phyloP scores from a whole-genome alignment of 1,140 invertebrate species.

The Vanessa tameamea region DNA sequence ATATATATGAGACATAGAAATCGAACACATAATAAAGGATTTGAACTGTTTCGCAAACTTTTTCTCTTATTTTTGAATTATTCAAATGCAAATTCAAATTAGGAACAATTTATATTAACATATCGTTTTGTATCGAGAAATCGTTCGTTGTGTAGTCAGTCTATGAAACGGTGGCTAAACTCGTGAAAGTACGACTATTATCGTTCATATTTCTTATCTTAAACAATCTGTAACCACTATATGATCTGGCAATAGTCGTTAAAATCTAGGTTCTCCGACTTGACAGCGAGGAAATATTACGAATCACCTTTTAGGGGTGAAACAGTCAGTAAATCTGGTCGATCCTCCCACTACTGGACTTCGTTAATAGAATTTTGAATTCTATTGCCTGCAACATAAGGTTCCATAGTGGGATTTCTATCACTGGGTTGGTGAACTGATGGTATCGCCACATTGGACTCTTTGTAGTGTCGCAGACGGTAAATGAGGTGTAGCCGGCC shows the following conservation, averaged over 20 bases:
- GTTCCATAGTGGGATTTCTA: neutral
- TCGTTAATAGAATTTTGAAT: constrained; percentile 14
- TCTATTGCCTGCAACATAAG: constrained; percentile 6
- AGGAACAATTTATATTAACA: neutral
- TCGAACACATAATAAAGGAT: too few relatives aligned
- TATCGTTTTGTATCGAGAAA: constrained; percentile 1
- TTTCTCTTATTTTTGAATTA: too few relatives aligned
- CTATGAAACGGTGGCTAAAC: constrained; percentile 25
- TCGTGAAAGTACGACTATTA: constrained; percentile 29
- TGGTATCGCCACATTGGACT: constrained; percentile 57
- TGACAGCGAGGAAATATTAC: constrained; percentile 48
- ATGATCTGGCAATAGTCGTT: constrained; percentile 25
- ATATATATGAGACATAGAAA: too few relatives aligned
- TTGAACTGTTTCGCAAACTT: too few relatives aligned
- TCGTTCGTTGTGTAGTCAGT: neutral
- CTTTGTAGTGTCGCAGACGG: constrained; percentile 61
- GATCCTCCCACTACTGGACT: constrained; percentile 54
- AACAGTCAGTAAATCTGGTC: constrained; percentile 60
- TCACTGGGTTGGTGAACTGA: constrained; percentile 34
- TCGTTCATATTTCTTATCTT: constrained; percentile 32
- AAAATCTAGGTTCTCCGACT: constrained; percentile 6
- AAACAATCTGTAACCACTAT: constrained; percentile 25
- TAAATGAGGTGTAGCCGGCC: constrained; percentile 60
- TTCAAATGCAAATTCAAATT: neutral
- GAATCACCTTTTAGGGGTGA: constrained; percentile 67